Base-by-base conservation (phyloP, 2,888 invertebrate genomes). In the Pammene aurita region DNA sequence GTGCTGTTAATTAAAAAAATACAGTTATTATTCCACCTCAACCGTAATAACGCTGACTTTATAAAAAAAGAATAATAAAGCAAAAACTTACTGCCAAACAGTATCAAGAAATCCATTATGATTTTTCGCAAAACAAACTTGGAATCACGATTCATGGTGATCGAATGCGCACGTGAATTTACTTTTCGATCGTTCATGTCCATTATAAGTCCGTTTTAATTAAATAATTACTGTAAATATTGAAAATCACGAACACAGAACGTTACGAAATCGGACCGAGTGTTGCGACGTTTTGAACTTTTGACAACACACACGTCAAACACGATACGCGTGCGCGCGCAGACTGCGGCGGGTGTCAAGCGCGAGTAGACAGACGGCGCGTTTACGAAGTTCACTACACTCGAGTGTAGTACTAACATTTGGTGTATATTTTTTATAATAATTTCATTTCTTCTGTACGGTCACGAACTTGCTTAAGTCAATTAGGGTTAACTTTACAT, bases 31-130 rank as follows among this genome's bases (percentile, higher is more conserved):
- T 13, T 13, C 16, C 38, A 13, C 35, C n/a, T 38, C 7, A 62
- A 38, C 5, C 18, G n/a, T 11, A 57, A 48, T 16, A 44, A 61
- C n/a, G 14, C 13, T 10, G 9, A 16, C 48, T 60, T 71, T n/a
- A 61, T 67, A 67, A 70, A 72, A 66, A 58, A 66, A 67, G 26
- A 57, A 72, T 60, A 64, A 63, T 26, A 68, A 61, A 54, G 63
- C 54, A 67, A 71, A 68, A 74, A 94, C 95, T 95, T 89, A 96
- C 96, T 95, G 82, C 95, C 93, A 80, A 94, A 92, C 71, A 96
- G 82, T 78, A 96, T 94, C 71, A 93, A 78, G 78, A 95, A 91
- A 92, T 96, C 96, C 83, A 95, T 86, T 74, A 94, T 81, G 76
- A 96, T 93, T 90, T 96, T 96, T 80, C 93, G 93, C 79, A 95